These are phyloP conservation scores for Leptinotarsa texana DNA, from an alignment of 1,140 invertebrate species.

Conservation along the genomic window DNA sequence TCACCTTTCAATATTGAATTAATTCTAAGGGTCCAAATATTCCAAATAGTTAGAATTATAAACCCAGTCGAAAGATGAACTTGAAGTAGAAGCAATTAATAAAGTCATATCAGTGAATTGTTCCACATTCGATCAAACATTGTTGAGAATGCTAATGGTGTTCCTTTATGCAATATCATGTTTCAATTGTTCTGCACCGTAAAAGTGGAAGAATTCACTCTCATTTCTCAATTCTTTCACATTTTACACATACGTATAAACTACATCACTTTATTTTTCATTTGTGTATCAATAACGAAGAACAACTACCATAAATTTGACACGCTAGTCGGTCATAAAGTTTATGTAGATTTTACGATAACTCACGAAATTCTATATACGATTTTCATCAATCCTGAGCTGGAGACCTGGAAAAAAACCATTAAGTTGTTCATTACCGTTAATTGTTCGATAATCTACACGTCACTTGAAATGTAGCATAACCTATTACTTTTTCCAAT, in stretches of 20 bases:
- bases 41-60: no score
- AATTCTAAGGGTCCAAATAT: no score
- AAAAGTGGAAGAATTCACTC: no score
- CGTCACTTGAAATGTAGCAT: not conserved
- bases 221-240: not conserved
- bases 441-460: not conserved
- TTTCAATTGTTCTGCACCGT: no score
- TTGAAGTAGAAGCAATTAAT: no score
- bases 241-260: not conserved
- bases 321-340: not conserved
- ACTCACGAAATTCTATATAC: not conserved
- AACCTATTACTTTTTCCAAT: no score
- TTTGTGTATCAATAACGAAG: not conserved
- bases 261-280: not conserved
- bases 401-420: not conserved
- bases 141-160: no score
- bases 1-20: no score
- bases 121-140: no score
- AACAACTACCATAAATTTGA: not conserved
- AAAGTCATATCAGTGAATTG: no score
- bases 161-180: no score
- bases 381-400: not conserved
- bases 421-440: not conserved
- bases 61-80: no score
- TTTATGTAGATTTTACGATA: slow-evolving; percentile 1